Conservation (phyloP, 2,113 vertebrate species). For the Entosphenus tridentatus region DNA sequence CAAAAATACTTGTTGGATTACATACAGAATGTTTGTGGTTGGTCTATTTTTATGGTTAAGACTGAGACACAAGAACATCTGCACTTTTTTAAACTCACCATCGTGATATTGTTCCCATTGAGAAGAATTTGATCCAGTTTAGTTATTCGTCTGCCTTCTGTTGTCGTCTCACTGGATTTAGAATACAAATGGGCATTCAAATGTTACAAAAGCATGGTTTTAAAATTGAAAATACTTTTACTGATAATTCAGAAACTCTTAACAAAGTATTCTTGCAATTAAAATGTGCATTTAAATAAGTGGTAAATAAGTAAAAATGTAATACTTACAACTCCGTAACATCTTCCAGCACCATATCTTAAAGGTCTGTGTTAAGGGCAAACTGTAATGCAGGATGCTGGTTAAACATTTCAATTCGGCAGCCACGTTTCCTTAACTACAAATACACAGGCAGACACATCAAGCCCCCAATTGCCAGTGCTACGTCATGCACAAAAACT, state of each 20-base stretch:
- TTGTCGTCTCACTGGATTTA: conserved; percentile 56
- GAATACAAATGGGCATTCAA: conserved; percentile 13
- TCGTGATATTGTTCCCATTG: conserved; percentile 94
- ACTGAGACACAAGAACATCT: neutral
- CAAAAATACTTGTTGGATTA: too few species aligned
- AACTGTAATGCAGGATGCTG: conserved; percentile 1
- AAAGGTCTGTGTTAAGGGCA: conserved; percentile 23
- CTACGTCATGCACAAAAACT: too few species aligned
- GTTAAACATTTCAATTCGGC: too few species aligned
- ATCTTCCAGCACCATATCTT: conserved; percentile 60
- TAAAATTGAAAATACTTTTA: neutral
- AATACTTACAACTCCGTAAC: conserved; percentile 58
- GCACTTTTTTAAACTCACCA: conserved; percentile 29
- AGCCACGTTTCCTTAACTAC: too few species aligned
- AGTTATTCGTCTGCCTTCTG: conserved; percentile 80
- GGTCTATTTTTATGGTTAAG: too few species aligned
- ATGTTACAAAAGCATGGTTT: neutral
- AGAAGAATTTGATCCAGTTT: conserved; percentile 92
- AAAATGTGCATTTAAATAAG: neutral
- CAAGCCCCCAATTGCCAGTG: too few species aligned
- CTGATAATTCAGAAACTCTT: neutral
- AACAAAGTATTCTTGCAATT: neutral
- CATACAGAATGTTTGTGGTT: too few species aligned
- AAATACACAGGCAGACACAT: too few species aligned
- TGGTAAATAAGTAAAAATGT: conserved; percentile 7